These are phyloP conservation scores for Drosophila sturtevanti DNA, from an alignment of 1,140 invertebrate genomes.

Conservation along the genomic window DNA sequence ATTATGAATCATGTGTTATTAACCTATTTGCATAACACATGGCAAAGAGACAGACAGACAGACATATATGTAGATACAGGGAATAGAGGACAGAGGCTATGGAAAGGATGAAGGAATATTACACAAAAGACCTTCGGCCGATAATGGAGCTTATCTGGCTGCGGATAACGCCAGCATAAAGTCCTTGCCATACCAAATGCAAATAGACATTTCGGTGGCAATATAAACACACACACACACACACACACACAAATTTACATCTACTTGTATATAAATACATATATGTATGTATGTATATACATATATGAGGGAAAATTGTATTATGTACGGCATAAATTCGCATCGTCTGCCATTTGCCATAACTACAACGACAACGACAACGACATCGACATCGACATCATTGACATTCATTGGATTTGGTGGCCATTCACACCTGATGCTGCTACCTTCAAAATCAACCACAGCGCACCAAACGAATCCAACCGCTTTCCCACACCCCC, in stretches of 20 bases:
- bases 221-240: slow-evolving; percentile 4
- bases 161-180: slow-evolving; percentile 56
- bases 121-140: slow-evolving; percentile 54
- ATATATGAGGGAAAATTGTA: slow-evolving; percentile 45
- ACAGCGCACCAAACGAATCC: neutral
- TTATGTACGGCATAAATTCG: slow-evolving; percentile 71
- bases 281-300: neutral
- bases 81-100: neutral
- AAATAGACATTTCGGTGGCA: slow-evolving; percentile 42
- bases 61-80: neutral
- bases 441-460: slow-evolving; percentile 20
- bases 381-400: slow-evolving; percentile 62
- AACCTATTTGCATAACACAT: slow-evolving; percentile 33
- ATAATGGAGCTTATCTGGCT: slow-evolving; percentile 67
- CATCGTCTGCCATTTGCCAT: slow-evolving; percentile 54
- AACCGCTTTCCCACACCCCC: no score
- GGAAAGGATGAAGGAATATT: slow-evolving; percentile 6
- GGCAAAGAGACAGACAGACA: slow-evolving; percentile 2
- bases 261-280: neutral
- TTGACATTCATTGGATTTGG: slow-evolving; percentile 76
- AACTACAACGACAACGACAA: slow-evolving; percentile 50
- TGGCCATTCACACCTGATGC: slow-evolving; percentile 72
- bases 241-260: slow-evolving; percentile 15
- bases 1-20: slow-evolving; percentile 11
- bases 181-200: slow-evolving; percentile 16